A percentile compares a stretch with the other conserved stretches of the same genome.
Conservation (phyloP, 1,140 invertebrate species). For the Meteorus sp. region DNA sequence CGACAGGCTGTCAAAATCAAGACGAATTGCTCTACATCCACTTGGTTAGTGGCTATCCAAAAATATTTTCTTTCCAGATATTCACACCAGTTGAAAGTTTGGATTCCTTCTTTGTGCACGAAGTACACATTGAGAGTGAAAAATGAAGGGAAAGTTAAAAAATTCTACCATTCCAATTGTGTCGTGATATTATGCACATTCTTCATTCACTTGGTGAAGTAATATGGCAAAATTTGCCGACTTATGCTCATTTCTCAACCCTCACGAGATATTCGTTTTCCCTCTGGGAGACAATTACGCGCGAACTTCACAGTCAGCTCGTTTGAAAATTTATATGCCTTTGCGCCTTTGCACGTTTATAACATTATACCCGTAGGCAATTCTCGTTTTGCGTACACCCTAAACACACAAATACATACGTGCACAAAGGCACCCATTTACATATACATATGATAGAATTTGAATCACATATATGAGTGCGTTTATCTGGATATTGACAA, state of each 20-base stretch:
- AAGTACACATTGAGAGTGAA: too few relatives aligned
- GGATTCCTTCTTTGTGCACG: too few relatives aligned
- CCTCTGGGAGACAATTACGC: conserved; percentile 18
- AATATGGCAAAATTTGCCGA: conserved; percentile 15
- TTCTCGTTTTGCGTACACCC: neutral
- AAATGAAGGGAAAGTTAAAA: neutral
- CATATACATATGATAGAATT: too few relatives aligned
- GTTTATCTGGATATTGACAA: too few relatives aligned
- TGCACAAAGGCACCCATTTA: neutral
- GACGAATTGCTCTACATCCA: too few relatives aligned
- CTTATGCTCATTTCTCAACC: conserved; percentile 13
- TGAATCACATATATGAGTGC: neutral
- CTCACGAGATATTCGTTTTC: conserved; percentile 15
- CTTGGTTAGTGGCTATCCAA: too few relatives aligned
- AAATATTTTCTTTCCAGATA: too few relatives aligned
- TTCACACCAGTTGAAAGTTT: too few relatives aligned
- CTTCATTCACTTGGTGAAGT: conserved; percentile 7
- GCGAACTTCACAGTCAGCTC: conserved; percentile 19
- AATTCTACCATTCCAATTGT: conserved; percentile 2
- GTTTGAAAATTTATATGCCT: conserved; percentile 20
- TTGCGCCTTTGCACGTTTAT: conserved; percentile 12
- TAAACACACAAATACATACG: neutral
- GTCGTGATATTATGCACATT: neutral
- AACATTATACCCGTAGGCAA: conserved; percentile 5
- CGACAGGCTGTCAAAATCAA: too few relatives aligned